phyloP scores from a whole-genome alignment of 2,797 vertebrate species.

The Coccyzus lansbergi region DNA sequence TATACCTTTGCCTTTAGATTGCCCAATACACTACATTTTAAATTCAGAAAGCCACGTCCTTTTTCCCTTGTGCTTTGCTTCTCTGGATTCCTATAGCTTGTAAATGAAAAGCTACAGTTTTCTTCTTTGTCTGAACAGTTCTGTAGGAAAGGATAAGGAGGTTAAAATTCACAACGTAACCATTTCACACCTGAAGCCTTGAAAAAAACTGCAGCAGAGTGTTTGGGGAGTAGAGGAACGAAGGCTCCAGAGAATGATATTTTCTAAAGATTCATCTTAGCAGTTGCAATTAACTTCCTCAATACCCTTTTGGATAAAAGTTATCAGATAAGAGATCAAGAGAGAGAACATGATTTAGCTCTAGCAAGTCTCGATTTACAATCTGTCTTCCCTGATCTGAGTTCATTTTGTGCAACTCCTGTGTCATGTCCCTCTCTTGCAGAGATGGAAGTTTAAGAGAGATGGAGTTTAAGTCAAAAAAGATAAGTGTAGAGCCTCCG shows the following conservation, averaged over 20 bases:
- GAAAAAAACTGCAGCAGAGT: not conserved
- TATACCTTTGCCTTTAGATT: not conserved
- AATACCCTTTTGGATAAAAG: slow-evolving; percentile 26
- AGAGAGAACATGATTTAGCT: slow-evolving; percentile 2
- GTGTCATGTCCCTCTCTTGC: not conserved
- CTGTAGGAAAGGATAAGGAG: not conserved
- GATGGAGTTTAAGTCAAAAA: slow-evolving; percentile 36
- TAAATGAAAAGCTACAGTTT: slow-evolving; percentile 29
- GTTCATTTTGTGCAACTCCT: not conserved
- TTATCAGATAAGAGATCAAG: not conserved
- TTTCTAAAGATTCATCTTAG: slow-evolving; percentile 6
- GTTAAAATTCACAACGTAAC: slow-evolving; percentile 20
- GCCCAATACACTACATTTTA: not conserved
- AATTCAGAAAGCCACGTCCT: not conserved
- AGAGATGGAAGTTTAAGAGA: slow-evolving; percentile 7
- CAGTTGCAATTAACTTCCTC: slow-evolving; percentile 18
- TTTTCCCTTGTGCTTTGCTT: not conserved
- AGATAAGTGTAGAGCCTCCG: not conserved
- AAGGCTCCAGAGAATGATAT: slow-evolving; percentile 9
- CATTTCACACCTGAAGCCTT: not conserved
- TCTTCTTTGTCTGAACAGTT: not conserved
- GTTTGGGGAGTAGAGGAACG: not conserved
- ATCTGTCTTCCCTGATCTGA: slow-evolving; percentile 13
- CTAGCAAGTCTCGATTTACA: slow-evolving; percentile 20
- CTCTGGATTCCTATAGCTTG: not conserved